Evolutionary conservation across 2,888 invertebrate species (phyloP), one percentile per base, ranked within the genome.

Genomic region (Labia minor): DNA sequence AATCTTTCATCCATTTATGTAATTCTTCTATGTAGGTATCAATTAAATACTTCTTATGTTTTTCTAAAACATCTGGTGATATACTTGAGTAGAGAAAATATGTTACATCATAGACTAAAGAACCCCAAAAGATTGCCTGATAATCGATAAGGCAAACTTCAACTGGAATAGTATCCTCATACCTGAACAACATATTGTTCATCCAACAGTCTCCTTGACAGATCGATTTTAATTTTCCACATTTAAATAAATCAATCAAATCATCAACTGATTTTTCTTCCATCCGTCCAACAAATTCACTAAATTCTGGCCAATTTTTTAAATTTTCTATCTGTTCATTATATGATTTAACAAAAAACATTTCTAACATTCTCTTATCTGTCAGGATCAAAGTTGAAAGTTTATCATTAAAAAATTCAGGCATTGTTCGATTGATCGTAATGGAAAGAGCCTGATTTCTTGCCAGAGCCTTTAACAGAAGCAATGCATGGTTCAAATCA

Each of bases 401-500:
- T 49, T 16, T 16, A 49, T 49, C 49, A 8, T 49, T 14, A 14
- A 49, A 49, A 49, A 10, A 16, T 49, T 14, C 49, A 49, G 49
- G 49, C 3, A n/a, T 16, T 14, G 3, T 16, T 49, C 49, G 14
- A 14, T n/a, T n/a, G 14, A 67, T 37, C 1, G 63, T 68, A 1
- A 66, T 19, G n/a, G 70, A 70, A 18, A 68, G 64, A 1, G 68
- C 69, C 37, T 70, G 70, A 8, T 67, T 37, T 8, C 67, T 64
- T 6, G 70, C 70, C 10, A 70, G 37, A 8, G 65, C 67, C 33
- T 62, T 63, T 3, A 70, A 61, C 0, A 67, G 61, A 4, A 65
- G 26, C n/a, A 61, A 6, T 21, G 66, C 63, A 37, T 67, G 68
- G 1, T 21, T 66, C 4, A 66, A 19, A 63, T 68, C 67, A 18